Base-by-base conservation (phyloP, 2,113 vertebrate species). In the Pycnonotus jocosus region DNA sequence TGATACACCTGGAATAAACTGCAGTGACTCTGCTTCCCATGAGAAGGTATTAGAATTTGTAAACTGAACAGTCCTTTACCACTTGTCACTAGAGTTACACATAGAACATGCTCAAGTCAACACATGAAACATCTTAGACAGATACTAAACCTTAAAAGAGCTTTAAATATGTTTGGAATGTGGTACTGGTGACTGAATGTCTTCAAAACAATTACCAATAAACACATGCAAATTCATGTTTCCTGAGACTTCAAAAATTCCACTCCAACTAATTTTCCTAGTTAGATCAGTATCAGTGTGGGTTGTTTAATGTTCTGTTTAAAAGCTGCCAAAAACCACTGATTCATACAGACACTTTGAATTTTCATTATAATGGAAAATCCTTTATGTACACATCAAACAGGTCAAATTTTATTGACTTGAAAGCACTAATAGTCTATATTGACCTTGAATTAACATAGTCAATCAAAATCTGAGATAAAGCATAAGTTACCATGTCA, bases 401-500 rank as follows among this genome's bases (percentile, higher is more conserved):
- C 4, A 70, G 68, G 62, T 87, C 7, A 83, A 42, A 57, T 61
- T 80, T 61, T 21, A 70, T 25, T 84, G n/a, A 56, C 31, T 73
- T 69, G n/a, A 86, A 69, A 70, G 27, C n/a, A n/a, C 80, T 73
- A 60, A 33, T 21, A 68, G 62, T 19, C 27, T 60, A 27, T 50
- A 88, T 8, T 51, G 40, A 72, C 23, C 60, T 7, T 66, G 44
- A 56, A 62, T 61, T 81, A 53, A 44, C 44, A 78, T 2, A 77
- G 56, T 33, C 70, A 47, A 62, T 74, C 56, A 79, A 82, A 95
- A 74, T 18, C 40, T 64, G 45, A 73, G 15, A 70, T n/a, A 37
- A 65, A 88, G 6, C 4, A 0, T 13, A 35, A 16, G 2, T 57
- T 77, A 24, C 2, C 1, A 24, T 13, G 9, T 40, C 86, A 74